phyloP scores from a whole-genome alignment of 2,888 invertebrate genomes.

The Brachyptera risi region DNA sequence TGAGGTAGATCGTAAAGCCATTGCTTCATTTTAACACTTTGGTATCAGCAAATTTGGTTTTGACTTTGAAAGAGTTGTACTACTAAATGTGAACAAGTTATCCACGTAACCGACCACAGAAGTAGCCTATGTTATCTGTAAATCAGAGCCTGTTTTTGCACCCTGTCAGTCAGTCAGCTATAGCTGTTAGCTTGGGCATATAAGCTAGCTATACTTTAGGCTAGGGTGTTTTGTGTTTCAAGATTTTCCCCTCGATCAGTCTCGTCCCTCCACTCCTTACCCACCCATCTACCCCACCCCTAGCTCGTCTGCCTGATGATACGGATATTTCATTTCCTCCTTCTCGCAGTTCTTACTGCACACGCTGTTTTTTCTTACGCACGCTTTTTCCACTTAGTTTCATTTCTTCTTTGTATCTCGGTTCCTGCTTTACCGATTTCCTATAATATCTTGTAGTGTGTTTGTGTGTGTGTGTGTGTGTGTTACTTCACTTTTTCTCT shows the following conservation, averaged over 20 bases:
- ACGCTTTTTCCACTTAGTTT: conserved; percentile 10
- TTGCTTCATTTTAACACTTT: neutral
- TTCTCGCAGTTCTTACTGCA: conserved; percentile 14
- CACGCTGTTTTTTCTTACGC: conserved; percentile 9
- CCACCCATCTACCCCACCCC: neutral
- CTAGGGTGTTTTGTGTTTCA: neutral
- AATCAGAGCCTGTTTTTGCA: no score
- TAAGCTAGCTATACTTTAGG: neutral
- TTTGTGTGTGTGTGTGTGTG: neutral
- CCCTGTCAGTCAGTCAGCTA: no score
- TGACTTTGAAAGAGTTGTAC: no score
- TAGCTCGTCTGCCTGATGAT: conserved; percentile 17
- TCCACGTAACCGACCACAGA: no score
- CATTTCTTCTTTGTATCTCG: conserved; percentile 1
- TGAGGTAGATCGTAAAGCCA: conserved; percentile 9
- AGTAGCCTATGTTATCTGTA: no score
- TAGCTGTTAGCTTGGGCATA: neutral
- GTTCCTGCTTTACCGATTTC: conserved; percentile 5
- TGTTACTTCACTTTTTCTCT: neutral
- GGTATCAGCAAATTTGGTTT: neutral
- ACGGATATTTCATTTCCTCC: conserved; percentile 22
- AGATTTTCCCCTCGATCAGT: conserved; percentile 16
- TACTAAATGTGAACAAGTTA: no score
- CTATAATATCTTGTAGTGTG: neutral
- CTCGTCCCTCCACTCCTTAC: neutral